Percentiles rank a stretch among this genome's conserved stretches.
These are phyloP conservation scores for Nysson spinosus DNA, from an alignment of 2,888 invertebrate species.

Conservation along the genomic window DNA sequence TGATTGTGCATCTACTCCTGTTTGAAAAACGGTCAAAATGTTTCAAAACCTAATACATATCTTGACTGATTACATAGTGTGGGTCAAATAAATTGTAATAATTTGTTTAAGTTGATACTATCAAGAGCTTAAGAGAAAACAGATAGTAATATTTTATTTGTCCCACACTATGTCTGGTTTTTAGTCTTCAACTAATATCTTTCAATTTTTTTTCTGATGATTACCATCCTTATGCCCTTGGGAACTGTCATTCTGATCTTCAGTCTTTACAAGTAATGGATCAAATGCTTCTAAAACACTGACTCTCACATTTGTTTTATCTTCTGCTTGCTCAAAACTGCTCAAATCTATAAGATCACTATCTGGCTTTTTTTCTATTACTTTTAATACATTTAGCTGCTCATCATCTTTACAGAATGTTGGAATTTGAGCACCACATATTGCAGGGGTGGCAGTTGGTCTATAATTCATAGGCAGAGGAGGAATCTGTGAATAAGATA, in stretches of 20 bases:
- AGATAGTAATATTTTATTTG: no score
- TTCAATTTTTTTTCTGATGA: slow-evolving; percentile 1
- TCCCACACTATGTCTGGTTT: no score
- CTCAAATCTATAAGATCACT: slow-evolving; percentile 82
- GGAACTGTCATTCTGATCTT: slow-evolving; percentile 76
- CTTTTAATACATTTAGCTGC: slow-evolving; percentile 75
- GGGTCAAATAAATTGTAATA: no score
- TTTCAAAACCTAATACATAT: no score
- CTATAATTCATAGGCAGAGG: slow-evolving; percentile 74
- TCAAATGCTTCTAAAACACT: slow-evolving; percentile 93
- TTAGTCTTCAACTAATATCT: neutral
- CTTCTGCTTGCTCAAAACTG: slow-evolving; percentile 76
- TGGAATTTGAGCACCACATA: slow-evolving; percentile 41
- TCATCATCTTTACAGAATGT: slow-evolving; percentile 63
- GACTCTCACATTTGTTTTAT: slow-evolving; percentile 79
- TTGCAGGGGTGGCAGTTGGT: slow-evolving; percentile 52
- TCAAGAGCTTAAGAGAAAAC: no score
- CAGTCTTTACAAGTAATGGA: slow-evolving; percentile 85
- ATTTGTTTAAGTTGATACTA: no score
- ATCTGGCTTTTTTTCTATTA: slow-evolving; percentile 78
- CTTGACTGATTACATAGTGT: no score
- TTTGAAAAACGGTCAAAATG: no score
- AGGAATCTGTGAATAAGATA: slow-evolving; percentile 68
- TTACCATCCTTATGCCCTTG: slow-evolving; percentile 60
- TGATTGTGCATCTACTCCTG: slow-evolving; percentile 78